A percentile compares a stretch with the other conserved stretches of the same genome.
Conservation (phyloP, 1,140 invertebrate species). For the Chrysomallon squamiferum region DNA sequence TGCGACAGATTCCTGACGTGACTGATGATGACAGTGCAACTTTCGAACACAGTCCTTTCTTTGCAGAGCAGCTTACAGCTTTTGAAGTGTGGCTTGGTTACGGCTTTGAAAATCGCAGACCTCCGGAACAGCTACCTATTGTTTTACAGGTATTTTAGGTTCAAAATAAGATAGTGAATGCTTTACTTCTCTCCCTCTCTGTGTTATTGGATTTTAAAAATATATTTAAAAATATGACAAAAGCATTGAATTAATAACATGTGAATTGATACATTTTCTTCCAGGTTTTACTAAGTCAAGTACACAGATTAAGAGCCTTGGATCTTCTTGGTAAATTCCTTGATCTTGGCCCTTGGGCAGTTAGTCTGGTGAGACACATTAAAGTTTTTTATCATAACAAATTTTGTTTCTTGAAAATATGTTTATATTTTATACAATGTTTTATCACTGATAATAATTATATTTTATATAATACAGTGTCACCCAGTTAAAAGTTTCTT, state of each 20-base stretch:
- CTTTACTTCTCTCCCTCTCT: neutral
- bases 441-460: neutral
- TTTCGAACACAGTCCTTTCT: slow-evolving; percentile 78
- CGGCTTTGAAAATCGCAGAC: slow-evolving; percentile 77
- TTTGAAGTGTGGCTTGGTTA: slow-evolving; percentile 94
- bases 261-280: too few relatives aligned
- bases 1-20: slow-evolving; percentile 86
- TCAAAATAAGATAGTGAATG: neutral
- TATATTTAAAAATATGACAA: too few relatives aligned
- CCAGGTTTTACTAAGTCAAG: slow-evolving; percentile 93
- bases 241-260: too few relatives aligned
- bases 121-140: slow-evolving; percentile 97
- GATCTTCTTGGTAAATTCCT: slow-evolving; percentile 95
- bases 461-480: slow-evolving; percentile 2
- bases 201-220: slow-evolving; percentile 5
- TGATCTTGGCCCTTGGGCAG: slow-evolving; percentile 96
- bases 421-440: neutral
- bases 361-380: slow-evolving; percentile 75
- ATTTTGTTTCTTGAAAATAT: neutral
- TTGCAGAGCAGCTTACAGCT: slow-evolving; percentile 98
- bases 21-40: slow-evolving; percentile 41
- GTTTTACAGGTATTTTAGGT: slow-evolving; percentile 78
- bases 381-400: too few relatives aligned
- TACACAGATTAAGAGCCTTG: slow-evolving; percentile 91
- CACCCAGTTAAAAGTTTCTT: too few relatives aligned